A percentile compares a stretch with the other conserved stretches of the same genome.
phyloP scores from a whole-genome alignment of 2,113 vertebrate genomes.

The Atherinomorus stipes region DNA sequence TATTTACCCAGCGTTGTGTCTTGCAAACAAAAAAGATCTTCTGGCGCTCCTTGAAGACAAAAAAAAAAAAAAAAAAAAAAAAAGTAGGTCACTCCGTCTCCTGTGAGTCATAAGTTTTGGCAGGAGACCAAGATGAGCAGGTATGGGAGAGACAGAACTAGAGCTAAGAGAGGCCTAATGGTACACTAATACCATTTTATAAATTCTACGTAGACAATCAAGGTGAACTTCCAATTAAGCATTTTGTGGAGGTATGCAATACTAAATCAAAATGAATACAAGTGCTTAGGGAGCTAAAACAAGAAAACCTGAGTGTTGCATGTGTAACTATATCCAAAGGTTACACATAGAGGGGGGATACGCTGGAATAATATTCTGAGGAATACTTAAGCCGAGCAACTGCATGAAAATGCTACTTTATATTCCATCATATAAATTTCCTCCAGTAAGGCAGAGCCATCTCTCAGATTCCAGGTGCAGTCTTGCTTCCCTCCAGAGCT shows the following conservation, averaged over 20 bases:
- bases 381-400: conserved; percentile 19
- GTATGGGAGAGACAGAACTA: conserved; percentile 69
- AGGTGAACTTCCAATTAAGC: conserved; percentile 30
- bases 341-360: conserved; percentile 13
- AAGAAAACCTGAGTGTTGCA: conserved; percentile 27
- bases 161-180: conserved; percentile 53
- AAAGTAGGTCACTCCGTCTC: conserved; percentile 86
- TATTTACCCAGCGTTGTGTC: conserved; percentile 76
- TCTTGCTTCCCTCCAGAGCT: conserved; percentile 44
- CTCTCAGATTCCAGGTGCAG: conserved; percentile 65
- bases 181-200: conserved; percentile 57
- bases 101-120: conserved; percentile 83
- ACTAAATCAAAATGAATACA: conserved; percentile 31
- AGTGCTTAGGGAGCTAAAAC: conserved; percentile 38
- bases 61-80: conserved; percentile 61
- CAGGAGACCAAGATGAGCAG: conserved; percentile 79
- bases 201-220: conserved; percentile 51
- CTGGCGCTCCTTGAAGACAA: conserved; percentile 79
- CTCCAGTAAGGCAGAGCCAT: conserved; percentile 32
- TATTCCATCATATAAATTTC: conserved; percentile 36
- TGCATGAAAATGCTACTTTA: conserved; percentile 42
- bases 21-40: conserved; percentile 74
- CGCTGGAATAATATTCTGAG: conserved; percentile 16
- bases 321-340: conserved; percentile 35
- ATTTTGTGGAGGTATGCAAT: conserved; percentile 33